These are phyloP conservation scores for Pseudomyrmex gracilis DNA, from an alignment of 1,140 invertebrate genomes.

Conservation along the genomic window DNA sequence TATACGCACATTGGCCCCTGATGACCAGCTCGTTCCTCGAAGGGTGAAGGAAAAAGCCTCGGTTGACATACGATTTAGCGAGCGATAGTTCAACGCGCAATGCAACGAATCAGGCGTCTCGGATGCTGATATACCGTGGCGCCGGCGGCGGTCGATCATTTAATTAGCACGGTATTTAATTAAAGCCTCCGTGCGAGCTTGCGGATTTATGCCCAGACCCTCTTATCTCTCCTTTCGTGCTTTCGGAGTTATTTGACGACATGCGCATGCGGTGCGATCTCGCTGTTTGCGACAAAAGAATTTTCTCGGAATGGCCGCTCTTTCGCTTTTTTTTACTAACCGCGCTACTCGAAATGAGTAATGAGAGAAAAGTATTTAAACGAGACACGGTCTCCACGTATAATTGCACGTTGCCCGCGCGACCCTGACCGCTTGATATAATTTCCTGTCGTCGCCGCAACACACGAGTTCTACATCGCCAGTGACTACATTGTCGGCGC, in stretches of 20 bases:
- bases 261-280: no score
- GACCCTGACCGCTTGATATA: slow-evolving; percentile 56
- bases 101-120: not conserved
- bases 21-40: slow-evolving; percentile 18
- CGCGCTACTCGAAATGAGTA: not conserved
- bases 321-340: not conserved
- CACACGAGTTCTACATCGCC: slow-evolving; percentile 1
- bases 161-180: slow-evolving; percentile 51
- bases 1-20: slow-evolving; percentile 22
- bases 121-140: not conserved
- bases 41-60: slow-evolving; percentile 8
- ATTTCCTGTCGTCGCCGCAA: slow-evolving; percentile 53
- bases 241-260: not conserved
- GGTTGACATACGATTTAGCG: slow-evolving; percentile 25
- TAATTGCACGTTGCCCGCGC: slow-evolving; percentile 39
- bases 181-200: slow-evolving; percentile 10
- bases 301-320: not conserved
- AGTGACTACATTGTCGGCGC: slow-evolving; percentile 4
- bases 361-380: slow-evolving; percentile 6
- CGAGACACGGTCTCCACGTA: slow-evolving; percentile 8
- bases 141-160: slow-evolving; percentile 13
- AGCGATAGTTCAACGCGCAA: slow-evolving; percentile 25
- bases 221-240: not conserved
- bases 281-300: not conserved
- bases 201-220: slow-evolving; percentile 29